phyloP scores from a whole-genome alignment of 2,888 invertebrate genomes.

The Cosmia pyralina region DNA sequence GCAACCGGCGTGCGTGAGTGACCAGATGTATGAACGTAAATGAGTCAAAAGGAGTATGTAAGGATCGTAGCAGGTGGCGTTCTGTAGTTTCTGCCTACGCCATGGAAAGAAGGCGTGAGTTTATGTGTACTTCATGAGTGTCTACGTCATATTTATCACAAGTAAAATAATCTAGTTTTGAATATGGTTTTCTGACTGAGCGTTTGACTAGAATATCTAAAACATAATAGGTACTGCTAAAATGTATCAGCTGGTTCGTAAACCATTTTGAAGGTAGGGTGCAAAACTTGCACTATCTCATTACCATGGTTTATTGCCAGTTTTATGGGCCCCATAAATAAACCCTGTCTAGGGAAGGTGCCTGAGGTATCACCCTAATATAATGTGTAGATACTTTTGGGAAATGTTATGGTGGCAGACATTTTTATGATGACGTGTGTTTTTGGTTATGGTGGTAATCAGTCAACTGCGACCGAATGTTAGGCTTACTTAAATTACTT shows the following conservation, averaged over 20 bases:
- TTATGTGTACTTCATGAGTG: too few relatives aligned
- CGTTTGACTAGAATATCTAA: background rate
- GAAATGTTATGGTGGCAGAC: background rate
- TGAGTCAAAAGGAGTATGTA: too few relatives aligned
- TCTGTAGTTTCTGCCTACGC: too few relatives aligned
- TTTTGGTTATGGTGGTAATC: background rate
- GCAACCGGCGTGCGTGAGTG: too few relatives aligned
- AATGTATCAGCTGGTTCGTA: slow-evolving; percentile 4
- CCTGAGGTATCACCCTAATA: slow-evolving; percentile 35
- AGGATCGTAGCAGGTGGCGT: too few relatives aligned
- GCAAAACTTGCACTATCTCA: slow-evolving; percentile 36
- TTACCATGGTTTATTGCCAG: slow-evolving; percentile 44
- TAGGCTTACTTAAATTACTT: too few relatives aligned
- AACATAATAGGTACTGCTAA: background rate
- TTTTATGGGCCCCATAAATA: slow-evolving; percentile 62
- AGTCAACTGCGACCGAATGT: background rate
- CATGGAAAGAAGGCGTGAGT: too few relatives aligned
- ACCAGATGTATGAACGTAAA: too few relatives aligned
- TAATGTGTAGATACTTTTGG: slow-evolving; percentile 14
- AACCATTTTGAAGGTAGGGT: slow-evolving; percentile 26
- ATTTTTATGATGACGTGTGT: slow-evolving; percentile 10
- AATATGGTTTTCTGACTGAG: background rate
- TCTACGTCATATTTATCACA: too few relatives aligned
- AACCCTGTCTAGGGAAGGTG: slow-evolving; percentile 27
- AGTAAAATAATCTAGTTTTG: background rate